These are phyloP conservation scores for Bombylius discolor DNA, from an alignment of 2,888 invertebrate species.

Conservation along the genomic window DNA sequence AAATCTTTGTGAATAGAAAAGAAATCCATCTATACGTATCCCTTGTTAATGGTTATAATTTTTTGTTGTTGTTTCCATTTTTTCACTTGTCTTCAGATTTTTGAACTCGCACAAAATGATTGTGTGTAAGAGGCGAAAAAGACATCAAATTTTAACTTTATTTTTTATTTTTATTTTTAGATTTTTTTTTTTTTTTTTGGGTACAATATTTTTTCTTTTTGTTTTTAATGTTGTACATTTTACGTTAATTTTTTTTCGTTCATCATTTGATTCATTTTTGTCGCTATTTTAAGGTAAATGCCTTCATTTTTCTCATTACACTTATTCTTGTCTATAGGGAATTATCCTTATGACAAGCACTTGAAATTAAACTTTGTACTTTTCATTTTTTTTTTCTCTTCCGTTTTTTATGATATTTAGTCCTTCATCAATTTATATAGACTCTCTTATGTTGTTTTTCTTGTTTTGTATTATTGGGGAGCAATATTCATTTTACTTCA, in stretches of 20 bases:
- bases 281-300: background rate
- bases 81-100: background rate
- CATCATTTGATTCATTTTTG: background rate
- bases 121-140: slow-evolving; percentile 13
- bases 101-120: slow-evolving; percentile 1
- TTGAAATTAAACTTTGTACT: slow-evolving; percentile 9
- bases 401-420: background rate
- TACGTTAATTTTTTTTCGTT: background rate
- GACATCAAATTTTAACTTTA: slow-evolving; percentile 12
- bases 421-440: slow-evolving; percentile 1
- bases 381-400: background rate
- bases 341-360: slow-evolving; percentile 10
- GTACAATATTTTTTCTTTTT: slow-evolving; percentile 2
- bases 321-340: slow-evolving; percentile 10
- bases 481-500: slow-evolving; percentile 3
- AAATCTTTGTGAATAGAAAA: background rate
- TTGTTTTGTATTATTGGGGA: slow-evolving; percentile 2
- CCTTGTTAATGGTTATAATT: background rate
- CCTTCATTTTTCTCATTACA: slow-evolving; percentile 7
- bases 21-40: background rate
- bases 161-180: background rate
- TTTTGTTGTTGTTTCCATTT: background rate
- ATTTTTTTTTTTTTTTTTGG: slow-evolving; percentile 5
- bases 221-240: slow-evolving; percentile 1
- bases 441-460: background rate